A percentile compares a stretch with the other conserved stretches of the same genome.
phyloP scores from a whole-genome alignment of 2,888 invertebrate genomes.

The Trimorus sp. region DNA sequence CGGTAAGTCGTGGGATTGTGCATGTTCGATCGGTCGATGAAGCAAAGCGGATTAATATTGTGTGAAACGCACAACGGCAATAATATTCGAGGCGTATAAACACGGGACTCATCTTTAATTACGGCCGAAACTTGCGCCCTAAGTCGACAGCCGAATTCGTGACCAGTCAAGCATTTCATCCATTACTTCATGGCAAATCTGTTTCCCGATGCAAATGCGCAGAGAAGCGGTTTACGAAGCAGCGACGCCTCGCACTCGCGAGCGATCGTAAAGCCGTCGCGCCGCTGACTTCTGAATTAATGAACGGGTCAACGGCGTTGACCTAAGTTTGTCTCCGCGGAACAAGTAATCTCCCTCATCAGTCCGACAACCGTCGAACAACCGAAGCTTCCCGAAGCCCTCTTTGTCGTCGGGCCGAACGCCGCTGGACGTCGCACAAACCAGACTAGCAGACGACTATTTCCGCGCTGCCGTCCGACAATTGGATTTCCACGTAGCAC shows the following conservation, averaged over 20 bases:
- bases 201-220: conserved; percentile 76
- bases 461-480: conserved; percentile 1
- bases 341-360: conserved; percentile 58
- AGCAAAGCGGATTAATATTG: not conserved
- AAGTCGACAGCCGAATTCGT: conserved; percentile 67
- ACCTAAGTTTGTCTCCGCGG: conserved; percentile 57
- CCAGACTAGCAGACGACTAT: not conserved
- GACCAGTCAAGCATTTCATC: conserved; percentile 77
- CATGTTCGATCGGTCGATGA: not conserved
- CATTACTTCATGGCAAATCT: conserved; percentile 79
- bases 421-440: not conserved
- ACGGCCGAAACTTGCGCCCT: conserved; percentile 37
- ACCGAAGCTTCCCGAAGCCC: conserved; percentile 26
- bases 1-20: not conserved
- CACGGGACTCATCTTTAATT: conserved; percentile 44
- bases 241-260: conserved; percentile 68
- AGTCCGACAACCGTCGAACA: conserved; percentile 43
- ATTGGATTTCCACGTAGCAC: conserved; percentile 3
- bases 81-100: conserved; percentile 21
- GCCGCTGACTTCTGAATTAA: conserved; percentile 75
- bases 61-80: not conserved
- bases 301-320: conserved; percentile 69
- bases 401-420: conserved; percentile 6
- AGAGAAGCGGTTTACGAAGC: conserved; percentile 68
- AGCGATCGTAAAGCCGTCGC: conserved; percentile 73